Base-by-base conservation (phyloP, 92 coral and sea anemone species). In the Scolanthus callimorphus region DNA sequence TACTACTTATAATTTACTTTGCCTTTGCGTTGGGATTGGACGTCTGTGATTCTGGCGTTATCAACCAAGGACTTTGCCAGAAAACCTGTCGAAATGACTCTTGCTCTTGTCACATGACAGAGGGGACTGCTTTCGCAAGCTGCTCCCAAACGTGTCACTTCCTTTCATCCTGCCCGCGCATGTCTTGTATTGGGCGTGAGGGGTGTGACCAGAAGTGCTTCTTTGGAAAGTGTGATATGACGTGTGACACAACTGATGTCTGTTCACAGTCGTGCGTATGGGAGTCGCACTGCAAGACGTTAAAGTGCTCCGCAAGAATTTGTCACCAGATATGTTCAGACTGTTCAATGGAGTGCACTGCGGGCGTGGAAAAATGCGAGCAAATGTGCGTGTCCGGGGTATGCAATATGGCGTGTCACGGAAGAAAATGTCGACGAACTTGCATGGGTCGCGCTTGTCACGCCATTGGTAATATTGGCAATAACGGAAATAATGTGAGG, bases 251-350 rank as follows among this genome's bases (percentile, higher is more conserved):
- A 12, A 81, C 77, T 24, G 39, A 57, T 23, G 49, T 53, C 31
- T 81, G 87, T 26, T 73, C 76, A 11, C 87, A 81, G 73, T 58
- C 77, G 38, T 80, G 87, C 47, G 81, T 49, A 17, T 80, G 77
- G 71, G 59, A 67, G 39, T 69, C 85, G 38, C 31, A 31, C 24
- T 68, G 75, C 22, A 17, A 49, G 10, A 41, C 39, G 22, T 26
- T 68, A 17, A 29, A 38, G 20, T 68, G 75, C 43, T 55, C 75
- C 13, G 75, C 75, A 17, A 55, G 54, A 24, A 27, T 19, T 11
- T 68, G 75, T 46, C 62, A 56, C 31, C 75, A 68, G 31, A 57
- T 68, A 41, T 68, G 75, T 37, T 43, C 65, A 17, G 43, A 68
- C 25, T 68, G 75, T 20, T 55, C 65, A 15, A 68, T 68, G 75